These are phyloP conservation scores for Chesias legatella DNA, from an alignment of 2,888 invertebrate genomes.

Conservation along the genomic window DNA sequence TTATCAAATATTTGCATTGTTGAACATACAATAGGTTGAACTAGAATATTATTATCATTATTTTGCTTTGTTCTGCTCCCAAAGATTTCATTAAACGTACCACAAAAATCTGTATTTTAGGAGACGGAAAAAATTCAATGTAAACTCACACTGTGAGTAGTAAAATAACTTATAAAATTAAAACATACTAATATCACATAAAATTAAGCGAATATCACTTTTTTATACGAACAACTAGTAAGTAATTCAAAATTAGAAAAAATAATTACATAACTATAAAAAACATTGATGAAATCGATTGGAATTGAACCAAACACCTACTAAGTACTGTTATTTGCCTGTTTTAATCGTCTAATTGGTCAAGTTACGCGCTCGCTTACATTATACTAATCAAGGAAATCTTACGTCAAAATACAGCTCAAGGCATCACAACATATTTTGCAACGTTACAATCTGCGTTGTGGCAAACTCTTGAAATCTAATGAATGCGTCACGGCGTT, in stretches of 20 bases:
- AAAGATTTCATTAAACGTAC: too few species aligned
- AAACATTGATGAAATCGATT: too few species aligned
- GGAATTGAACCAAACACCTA: conserved; percentile 1
- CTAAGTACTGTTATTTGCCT: conserved; percentile 2
- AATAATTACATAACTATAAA: too few species aligned
- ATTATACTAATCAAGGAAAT: conserved; percentile 18
- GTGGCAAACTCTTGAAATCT: conserved; percentile 1
- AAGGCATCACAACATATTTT: conserved; percentile 9
- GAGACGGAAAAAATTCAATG: too few species aligned
- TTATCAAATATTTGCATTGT: conserved; percentile 2
- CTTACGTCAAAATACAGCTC: conserved; percentile 15
- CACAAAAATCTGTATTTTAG: too few species aligned
- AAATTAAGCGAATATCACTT: too few species aligned
- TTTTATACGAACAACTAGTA: too few species aligned
- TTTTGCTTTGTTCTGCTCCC: too few species aligned
- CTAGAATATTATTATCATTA: background rate
- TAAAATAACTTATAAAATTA: too few species aligned
- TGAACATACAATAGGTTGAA: conserved; percentile 1
- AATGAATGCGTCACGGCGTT: conserved; percentile 7
- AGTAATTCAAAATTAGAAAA: too few species aligned
- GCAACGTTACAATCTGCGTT: background rate
- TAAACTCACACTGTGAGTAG: too few species aligned
- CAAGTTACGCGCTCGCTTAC: conserved; percentile 14
- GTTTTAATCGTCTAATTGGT: conserved; percentile 13
- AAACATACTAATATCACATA: too few species aligned